Evolutionary conservation across 2,113 vertebrate genomes (phyloP).

Genomic region (Proteles cristata): DNA sequence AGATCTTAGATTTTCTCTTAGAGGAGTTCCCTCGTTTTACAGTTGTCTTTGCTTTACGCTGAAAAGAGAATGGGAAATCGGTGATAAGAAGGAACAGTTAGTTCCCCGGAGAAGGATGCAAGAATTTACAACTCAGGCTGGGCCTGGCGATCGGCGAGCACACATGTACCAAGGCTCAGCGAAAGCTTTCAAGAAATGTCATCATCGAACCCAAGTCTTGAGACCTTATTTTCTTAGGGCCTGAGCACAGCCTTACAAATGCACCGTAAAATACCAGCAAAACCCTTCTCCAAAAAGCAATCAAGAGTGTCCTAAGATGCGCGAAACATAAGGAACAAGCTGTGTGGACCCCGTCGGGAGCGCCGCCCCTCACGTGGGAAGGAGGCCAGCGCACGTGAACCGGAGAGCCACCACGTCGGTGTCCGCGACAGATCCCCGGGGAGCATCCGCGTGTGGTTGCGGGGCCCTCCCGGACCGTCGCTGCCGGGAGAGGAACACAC

Average conservation of each 20-base stretch:
- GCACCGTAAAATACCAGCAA: conserved; percentile 7
- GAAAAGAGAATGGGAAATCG: conserved; percentile 31
- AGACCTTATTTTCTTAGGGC: background rate
- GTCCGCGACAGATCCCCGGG: conserved; percentile 54
- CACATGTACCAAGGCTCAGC: background rate
- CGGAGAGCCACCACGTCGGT: conserved; percentile 24
- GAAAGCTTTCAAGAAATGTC: conserved; percentile 61
- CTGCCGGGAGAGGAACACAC: conserved; percentile 47
- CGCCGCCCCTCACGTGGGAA: background rate
- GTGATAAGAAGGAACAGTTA: conserved; percentile 40
- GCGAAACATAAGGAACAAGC: background rate
- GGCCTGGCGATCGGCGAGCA: background rate
- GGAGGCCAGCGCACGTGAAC: background rate
- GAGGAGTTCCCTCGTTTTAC: background rate
- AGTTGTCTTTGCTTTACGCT: background rate
- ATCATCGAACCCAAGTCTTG: conserved; percentile 26
- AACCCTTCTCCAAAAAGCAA: conserved; percentile 23
- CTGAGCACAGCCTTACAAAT: conserved; percentile 27
- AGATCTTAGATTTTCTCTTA: background rate
- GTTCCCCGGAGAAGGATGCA: background rate
- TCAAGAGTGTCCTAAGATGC: conserved; percentile 19
- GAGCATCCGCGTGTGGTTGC: conserved; percentile 47
- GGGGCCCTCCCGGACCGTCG: conserved; percentile 2
- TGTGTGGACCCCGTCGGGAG: background rate
- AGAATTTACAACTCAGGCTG: conserved; percentile 34